Percentiles rank a stretch among this genome's conserved stretches.
Evolutionary conservation across 2,797 vertebrate genomes (phyloP).

Genomic region (Cirrhinus molitorella): DNA sequence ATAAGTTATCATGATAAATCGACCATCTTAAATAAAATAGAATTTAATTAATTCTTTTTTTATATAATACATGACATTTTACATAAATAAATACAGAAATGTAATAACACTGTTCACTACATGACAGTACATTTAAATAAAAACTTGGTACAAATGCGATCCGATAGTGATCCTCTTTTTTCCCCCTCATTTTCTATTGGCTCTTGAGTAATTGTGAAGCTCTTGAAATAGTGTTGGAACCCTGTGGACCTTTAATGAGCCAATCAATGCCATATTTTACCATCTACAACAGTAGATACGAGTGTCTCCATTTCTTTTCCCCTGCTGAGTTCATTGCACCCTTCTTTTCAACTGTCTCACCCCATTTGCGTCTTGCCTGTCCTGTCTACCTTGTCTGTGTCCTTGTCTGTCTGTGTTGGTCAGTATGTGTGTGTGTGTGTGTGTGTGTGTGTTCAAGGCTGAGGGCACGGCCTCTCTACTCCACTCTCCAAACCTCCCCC

Average conservation of each 20-base stretch:
- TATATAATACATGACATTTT: too few relatives aligned
- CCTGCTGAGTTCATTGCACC: constrained; percentile 28
- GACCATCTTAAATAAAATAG: too few relatives aligned
- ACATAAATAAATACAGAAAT: too few relatives aligned
- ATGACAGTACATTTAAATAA: too few relatives aligned
- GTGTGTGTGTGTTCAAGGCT: constrained; percentile 58
- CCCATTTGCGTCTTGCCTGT: constrained; percentile 22
- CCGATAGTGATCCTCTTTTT: constrained; percentile 24
- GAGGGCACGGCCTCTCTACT: constrained; percentile 65
- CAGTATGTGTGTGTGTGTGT: constrained; percentile 20
- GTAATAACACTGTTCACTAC: too few relatives aligned
- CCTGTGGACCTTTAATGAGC: constrained; percentile 56
- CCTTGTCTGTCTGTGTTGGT: constrained; percentile 27
- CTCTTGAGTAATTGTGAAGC: constrained; percentile 33
- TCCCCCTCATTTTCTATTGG: neutral
- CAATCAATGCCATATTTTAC: constrained; percentile 47
- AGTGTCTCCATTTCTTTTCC: constrained; percentile 3
- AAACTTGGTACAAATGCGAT: neutral
- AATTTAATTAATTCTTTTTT: too few relatives aligned
- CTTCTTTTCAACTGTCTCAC: constrained; percentile 32
- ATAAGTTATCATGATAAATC: too few relatives aligned
- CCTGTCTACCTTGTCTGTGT: constrained; percentile 16
- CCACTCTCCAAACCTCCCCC: constrained; percentile 68
- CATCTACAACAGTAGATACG: constrained; percentile 32
- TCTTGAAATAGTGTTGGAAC: constrained; percentile 39